phyloP scores from a whole-genome alignment of 2,888 invertebrate genomes.

The Celastrina argiolus region DNA sequence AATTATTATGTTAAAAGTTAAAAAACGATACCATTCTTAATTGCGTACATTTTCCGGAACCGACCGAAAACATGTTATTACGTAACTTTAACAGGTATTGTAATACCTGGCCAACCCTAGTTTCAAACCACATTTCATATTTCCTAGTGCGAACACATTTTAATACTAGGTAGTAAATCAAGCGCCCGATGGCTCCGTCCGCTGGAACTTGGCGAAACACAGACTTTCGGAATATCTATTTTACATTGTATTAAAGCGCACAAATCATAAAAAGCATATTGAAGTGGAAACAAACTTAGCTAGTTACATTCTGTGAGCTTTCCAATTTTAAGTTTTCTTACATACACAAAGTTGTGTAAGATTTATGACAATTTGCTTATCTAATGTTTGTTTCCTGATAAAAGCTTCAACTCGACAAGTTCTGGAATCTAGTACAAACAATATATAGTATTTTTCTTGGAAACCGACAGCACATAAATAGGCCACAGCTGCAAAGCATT shows the following conservation, averaged over 20 bases:
- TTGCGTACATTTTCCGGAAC: background rate
- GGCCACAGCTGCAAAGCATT: background rate
- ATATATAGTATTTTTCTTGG: background rate
- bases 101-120: background rate
- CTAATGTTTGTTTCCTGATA: conserved; percentile 6
- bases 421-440: background rate
- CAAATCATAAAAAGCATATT: conserved; percentile 7
- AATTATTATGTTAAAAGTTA: too few relatives aligned
- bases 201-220: conserved; percentile 31
- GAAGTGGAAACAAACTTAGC: conserved; percentile 5
- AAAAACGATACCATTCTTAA: background rate
- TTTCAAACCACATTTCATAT: conserved; percentile 17
- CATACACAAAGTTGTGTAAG: background rate
- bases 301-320: background rate
- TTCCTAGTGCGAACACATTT: conserved; percentile 26
- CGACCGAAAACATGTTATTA: background rate
- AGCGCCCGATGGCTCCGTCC: conserved; percentile 28
- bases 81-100: background rate
- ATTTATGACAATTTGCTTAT: conserved; percentile 2
- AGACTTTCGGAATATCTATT: conserved; percentile 28
- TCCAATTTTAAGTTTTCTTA: conserved; percentile 6
- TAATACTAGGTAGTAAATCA: conserved; percentile 30
- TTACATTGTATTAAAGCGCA: conserved; percentile 20
- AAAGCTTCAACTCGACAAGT: background rate
- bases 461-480: background rate